A percentile compares a stretch with the other conserved stretches of the same genome.
These are phyloP conservation scores for Tetrapedia diversipes DNA, from an alignment of 2,888 invertebrate species.

Conservation along the genomic window DNA sequence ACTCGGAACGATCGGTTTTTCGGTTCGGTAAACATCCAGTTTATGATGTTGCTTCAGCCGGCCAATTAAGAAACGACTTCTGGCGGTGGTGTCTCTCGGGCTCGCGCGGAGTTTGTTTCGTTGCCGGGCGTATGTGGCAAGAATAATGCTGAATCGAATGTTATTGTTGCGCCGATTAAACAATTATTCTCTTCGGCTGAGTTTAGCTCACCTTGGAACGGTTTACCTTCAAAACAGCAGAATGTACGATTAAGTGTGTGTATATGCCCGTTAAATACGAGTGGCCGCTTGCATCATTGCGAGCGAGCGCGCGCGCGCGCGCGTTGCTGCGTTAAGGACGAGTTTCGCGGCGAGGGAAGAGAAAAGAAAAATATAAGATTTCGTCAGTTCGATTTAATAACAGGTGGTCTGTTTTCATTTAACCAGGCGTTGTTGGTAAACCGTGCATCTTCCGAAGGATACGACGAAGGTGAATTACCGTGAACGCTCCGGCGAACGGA, in stretches of 20 bases:
- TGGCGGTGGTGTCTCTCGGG: background rate
- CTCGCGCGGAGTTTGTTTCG: constrained; percentile 20
- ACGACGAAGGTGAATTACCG: background rate
- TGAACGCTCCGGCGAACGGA: too few relatives aligned
- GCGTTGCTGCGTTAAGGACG: too few relatives aligned
- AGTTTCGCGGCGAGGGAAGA: background rate
- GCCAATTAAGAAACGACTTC: constrained; percentile 37
- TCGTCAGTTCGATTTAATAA: too few relatives aligned
- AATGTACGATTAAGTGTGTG: constrained; percentile 51
- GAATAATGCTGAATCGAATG: constrained; percentile 71
- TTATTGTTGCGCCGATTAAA: constrained; percentile 70
- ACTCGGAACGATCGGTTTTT: constrained; percentile 14
- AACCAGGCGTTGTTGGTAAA: too few relatives aligned
- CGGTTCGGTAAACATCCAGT: constrained; percentile 29
- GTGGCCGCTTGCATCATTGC: constrained; percentile 35
- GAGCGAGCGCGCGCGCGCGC: constrained; percentile 9
- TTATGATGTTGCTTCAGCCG: constrained; percentile 31
- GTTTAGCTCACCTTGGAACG: constrained; percentile 66
- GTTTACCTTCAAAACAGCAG: constrained; percentile 67
- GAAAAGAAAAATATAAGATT: too few relatives aligned
- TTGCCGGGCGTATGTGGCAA: constrained; percentile 25
- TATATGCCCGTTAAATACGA: constrained; percentile 23
- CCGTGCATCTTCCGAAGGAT: too few relatives aligned
- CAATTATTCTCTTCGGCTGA: constrained; percentile 66
- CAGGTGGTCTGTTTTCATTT: too few relatives aligned